A percentile compares a stretch with the other conserved stretches of the same genome.
Conservation (phyloP, 2,113 vertebrate species). For the Entelurus aequoreus region DNA sequence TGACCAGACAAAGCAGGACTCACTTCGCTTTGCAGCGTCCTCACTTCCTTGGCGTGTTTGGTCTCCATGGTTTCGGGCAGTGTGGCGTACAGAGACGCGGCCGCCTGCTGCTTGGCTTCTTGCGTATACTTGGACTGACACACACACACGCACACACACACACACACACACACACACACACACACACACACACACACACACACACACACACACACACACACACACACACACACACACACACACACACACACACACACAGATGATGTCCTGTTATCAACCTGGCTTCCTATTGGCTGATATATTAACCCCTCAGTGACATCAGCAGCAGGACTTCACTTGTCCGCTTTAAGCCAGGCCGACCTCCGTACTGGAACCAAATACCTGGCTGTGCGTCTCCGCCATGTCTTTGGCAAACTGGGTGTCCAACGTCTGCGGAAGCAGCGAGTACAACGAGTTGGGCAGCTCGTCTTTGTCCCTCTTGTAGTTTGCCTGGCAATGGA, state of each 20-base stretch:
- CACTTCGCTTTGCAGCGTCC: constrained; percentile 83
- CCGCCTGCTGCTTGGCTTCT: constrained; percentile 70
- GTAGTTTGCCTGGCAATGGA: constrained; percentile 31
- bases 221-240: constrained; percentile 8
- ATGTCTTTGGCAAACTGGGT: constrained; percentile 52
- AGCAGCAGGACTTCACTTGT: constrained; percentile 7
- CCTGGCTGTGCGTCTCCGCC: constrained; percentile 42
- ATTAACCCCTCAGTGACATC: constrained; percentile 14
- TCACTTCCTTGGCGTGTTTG: constrained; percentile 75
- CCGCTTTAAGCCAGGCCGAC: not conserved
- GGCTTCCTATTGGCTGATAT: constrained; percentile 1
- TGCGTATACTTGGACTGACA: constrained; percentile 84
- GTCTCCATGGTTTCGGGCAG: constrained; percentile 87
- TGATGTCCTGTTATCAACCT: constrained; percentile 12
- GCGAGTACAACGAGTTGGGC: constrained; percentile 25
- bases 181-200: constrained; percentile 6
- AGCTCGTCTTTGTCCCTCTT: constrained; percentile 48
- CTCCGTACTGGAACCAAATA: constrained; percentile 2
- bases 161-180: constrained; percentile 8
- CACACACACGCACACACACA: constrained; percentile 7
- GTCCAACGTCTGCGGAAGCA: constrained; percentile 51
- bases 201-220: constrained; percentile 6
- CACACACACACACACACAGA: constrained; percentile 14
- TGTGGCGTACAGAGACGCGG: constrained; percentile 77
- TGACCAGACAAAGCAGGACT: constrained; percentile 5